A percentile compares a stretch with the other conserved stretches of the same genome.
Evolutionary conservation across 2,888 invertebrate species (phyloP).

Genomic region (Parnassius mnemosyne): DNA sequence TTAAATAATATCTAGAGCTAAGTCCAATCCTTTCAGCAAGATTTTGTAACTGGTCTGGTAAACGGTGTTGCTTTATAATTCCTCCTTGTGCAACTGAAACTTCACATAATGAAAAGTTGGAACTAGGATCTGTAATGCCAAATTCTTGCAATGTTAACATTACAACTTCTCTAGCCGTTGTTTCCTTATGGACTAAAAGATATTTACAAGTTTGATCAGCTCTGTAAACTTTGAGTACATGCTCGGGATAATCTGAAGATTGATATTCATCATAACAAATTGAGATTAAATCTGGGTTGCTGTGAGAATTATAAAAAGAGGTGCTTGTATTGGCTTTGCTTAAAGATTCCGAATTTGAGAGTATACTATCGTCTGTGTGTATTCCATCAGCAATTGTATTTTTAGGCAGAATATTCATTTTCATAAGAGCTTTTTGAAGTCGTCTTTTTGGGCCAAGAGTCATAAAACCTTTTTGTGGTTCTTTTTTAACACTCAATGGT

Average conservation of each 20-base stretch:
- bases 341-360: constrained; percentile 80
- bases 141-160: constrained; percentile 98
- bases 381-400: constrained; percentile 86
- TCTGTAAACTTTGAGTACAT: constrained; percentile 97
- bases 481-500: constrained; percentile 80
- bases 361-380: constrained; percentile 83
- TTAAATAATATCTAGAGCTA: constrained; percentile 96
- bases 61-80: constrained; percentile 96
- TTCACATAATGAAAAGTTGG: constrained; percentile 96
- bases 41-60: constrained; percentile 97
- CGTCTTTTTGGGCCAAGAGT: constrained; percentile 92
- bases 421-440: constrained; percentile 91
- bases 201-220: constrained; percentile 99
- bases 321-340: constrained; percentile 71
- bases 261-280: constrained; percentile 90
- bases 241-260: constrained; percentile 94
- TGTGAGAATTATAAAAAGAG: constrained; percentile 89
- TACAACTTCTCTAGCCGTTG: constrained; percentile 94
- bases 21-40: constrained; percentile 96
- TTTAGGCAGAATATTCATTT: constrained; percentile 94
- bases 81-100: constrained; percentile 97
- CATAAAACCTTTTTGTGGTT: constrained; percentile 91
- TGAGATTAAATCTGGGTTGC: constrained; percentile 93
- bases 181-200: constrained; percentile 96
- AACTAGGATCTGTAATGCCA: constrained; percentile 96